A percentile compares a stretch with the other conserved stretches of the same genome.
Evolutionary conservation across 2,797 vertebrate species (phyloP).

Genomic region (Mycteria americana): DNA sequence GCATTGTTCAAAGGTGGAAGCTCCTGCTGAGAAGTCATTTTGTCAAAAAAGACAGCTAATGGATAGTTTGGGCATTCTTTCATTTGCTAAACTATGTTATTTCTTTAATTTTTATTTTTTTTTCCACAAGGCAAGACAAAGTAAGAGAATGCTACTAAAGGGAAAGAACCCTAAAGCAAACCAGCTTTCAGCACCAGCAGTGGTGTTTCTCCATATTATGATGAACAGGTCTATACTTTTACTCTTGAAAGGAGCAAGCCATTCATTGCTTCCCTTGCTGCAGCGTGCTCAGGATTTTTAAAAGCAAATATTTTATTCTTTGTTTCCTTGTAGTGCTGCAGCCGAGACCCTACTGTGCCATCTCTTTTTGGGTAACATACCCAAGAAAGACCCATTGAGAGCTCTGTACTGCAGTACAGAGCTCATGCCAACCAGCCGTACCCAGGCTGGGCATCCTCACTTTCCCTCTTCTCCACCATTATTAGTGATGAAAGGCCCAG

Average conservation of each 20-base stretch:
- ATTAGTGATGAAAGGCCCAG: neutral
- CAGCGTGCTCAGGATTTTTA: neutral
- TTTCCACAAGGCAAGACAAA: neutral
- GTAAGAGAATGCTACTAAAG: neutral
- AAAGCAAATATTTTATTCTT: neutral
- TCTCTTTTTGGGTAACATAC: neutral
- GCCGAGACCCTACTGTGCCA: neutral
- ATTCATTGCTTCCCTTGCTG: neutral
- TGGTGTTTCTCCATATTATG: neutral
- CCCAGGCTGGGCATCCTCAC: neutral
- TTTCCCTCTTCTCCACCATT: neutral
- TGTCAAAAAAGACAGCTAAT: neutral
- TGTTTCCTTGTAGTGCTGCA: neutral
- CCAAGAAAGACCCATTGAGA: neutral
- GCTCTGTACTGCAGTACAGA: neutral
- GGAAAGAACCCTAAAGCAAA: neutral
- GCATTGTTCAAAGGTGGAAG: neutral
- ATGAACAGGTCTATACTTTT: neutral
- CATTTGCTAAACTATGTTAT: neutral
- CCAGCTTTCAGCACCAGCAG: neutral
- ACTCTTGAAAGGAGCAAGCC: neutral
- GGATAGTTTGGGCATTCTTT: neutral
- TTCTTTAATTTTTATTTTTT: neutral
- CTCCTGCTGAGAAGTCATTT: neutral
- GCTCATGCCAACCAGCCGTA: neutral